Base-by-base conservation (phyloP, 2,888 invertebrate genomes). In the Ichneumon xanthorius region DNA sequence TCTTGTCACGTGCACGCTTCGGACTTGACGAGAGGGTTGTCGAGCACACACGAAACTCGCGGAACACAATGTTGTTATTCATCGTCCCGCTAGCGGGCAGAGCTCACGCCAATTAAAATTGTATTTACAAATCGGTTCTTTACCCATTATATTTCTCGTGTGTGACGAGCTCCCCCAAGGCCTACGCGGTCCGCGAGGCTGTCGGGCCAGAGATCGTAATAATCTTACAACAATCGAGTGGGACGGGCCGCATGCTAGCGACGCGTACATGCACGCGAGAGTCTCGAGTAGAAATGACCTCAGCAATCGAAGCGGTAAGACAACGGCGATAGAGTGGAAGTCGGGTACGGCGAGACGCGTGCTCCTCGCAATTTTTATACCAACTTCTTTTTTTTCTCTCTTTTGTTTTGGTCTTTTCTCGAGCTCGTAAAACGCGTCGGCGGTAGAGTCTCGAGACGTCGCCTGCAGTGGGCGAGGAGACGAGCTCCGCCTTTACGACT, bases 351-450 rank as follows among this genome's bases (percentile, higher is more conserved):
- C 26, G 58, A 72, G 75, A 63, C 75, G 75, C 75, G 75, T 75
- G 75, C 63, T 61, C 30, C 53, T 50, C 68, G 33, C 22, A 22
- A 55, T 50, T 53, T 50, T 70, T 58, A 11, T 80, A 50, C 61
- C 40, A 68, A 68, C 78, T 68, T 53, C 37, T 81, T 73, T 77
- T 73, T 77, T 67, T 76, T 76, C 26, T 53, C 33, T 73, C 33
- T 67, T 73, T 72, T 77, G 50, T 84, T 68, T 76, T 80, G 70
- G 80, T 50, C 48, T 40, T 70, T 80, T 84, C 68, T 33, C 61
- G 77, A 78, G 80, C 80, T 84, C 84, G 84, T 84, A 84, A 84
- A 84, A 70, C 85, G 72, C 53, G 61, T n/a, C 40, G 40, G 71
- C n/a, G 30, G 45, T 6, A n/a, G n/a, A 75, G 82, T 55, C 40